Percentiles rank a stretch among this genome's conserved stretches.
phyloP scores from a whole-genome alignment of 2,113 vertebrate genomes.

The Craseonycteris thonglongyai region DNA sequence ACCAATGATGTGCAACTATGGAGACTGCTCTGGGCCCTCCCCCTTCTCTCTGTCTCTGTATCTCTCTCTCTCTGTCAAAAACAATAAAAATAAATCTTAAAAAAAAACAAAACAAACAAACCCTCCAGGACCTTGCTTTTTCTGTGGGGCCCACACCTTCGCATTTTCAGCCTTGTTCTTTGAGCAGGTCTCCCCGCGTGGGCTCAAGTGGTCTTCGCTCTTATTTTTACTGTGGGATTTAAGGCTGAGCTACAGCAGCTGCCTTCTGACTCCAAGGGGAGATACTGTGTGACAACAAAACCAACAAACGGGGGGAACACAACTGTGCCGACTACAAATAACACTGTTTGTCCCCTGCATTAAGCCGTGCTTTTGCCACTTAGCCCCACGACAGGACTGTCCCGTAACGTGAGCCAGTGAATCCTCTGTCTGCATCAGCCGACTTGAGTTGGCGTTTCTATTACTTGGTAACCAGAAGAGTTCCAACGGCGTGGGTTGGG shows the following conservation, averaged over 20 bases:
- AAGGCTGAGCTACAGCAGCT: neutral
- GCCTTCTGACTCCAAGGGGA: neutral
- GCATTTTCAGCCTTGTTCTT: neutral
- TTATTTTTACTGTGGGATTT: neutral
- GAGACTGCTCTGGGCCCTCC: too few species aligned
- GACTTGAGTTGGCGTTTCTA: neutral
- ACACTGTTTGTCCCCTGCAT: fast-evolving
- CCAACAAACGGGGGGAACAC: neutral
- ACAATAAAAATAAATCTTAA: too few species aligned
- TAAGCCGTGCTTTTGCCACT: neutral
- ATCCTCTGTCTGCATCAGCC: neutral
- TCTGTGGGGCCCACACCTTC: neutral
- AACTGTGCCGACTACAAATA: neutral
- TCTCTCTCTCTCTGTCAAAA: too few species aligned
- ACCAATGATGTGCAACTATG: too few species aligned
- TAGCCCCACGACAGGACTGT: neutral
- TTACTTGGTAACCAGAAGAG: neutral
- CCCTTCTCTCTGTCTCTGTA: too few species aligned
- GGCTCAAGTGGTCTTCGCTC: neutral
- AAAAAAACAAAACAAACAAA: neutral
- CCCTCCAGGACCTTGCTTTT: neutral
- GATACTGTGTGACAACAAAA: neutral
- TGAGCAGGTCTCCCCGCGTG: neutral
- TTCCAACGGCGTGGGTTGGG: neutral
- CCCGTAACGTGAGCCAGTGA: neutral